Base-by-base conservation (phyloP, 2,113 vertebrate genomes). In the Trinectes maculatus region DNA sequence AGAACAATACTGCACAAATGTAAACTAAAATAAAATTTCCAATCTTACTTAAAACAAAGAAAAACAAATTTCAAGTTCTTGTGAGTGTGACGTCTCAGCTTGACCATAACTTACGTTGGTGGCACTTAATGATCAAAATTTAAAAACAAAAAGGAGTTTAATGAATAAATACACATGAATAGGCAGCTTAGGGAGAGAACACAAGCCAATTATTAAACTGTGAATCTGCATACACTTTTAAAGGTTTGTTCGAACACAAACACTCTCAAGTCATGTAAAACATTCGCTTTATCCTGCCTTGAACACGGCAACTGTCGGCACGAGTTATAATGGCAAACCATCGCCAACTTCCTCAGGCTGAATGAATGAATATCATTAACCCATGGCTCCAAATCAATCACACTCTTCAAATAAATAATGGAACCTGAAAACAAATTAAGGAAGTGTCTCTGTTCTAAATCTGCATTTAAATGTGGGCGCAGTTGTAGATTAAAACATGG, bases 1-100 rank as follows among this genome's bases (percentile, higher is more conserved):
- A 22, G 57, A 55, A 85, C 68, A 88, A 88, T 86, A 88, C 85
- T 85, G 83, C 80, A 84, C 76, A 75, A 59, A 77, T 77, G 74
- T 68, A 78, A 82, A 78, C 60, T 55, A 74, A 83, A 81, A 64
- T 33, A 71, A 53, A 42, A 66, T 60, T 52, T 76, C 66, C 53
- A 52, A 72, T 57, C 49, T 48, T 43, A 31, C 39, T 70, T 43
- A 10, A 58, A 74, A 83, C 9, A 56, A 62, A 68, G 54, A 51
- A 68, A 56, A 22, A 9, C 24, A 39, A 52, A 7, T 21, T 44
- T 65, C 52, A 72, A 74, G 60, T 67, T 74, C 43, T 70, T 37
- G 34, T 66, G 64, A 49, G 37, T 25, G 52, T 52, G 54, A 65
- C 42, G 43, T 36, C 60, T 56, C 44, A 55, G 57, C 62, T 56